Base-by-base conservation (phyloP, 2,113 vertebrate genomes). In the Xenus cinereus region DNA sequence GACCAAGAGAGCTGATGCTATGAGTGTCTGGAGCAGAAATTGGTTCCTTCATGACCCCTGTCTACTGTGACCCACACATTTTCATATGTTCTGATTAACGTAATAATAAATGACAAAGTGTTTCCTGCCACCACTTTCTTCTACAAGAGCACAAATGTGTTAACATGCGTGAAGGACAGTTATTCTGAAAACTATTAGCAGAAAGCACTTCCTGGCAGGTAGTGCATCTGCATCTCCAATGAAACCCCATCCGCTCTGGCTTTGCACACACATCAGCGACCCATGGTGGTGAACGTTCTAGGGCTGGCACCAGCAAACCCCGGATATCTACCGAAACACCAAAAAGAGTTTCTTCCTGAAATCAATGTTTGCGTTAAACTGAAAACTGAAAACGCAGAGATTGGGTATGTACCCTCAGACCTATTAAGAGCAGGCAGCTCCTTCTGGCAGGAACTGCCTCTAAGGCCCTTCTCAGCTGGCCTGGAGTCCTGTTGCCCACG, bases 231-330 rank as follows among this genome's bases (percentile, higher is more conserved):
- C 39, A 46, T 45, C 69, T 60, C 48, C 73, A 89, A 63, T 8
- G 5, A 66, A 80, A 35, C 5, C 2, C 64, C 13, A 7, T 51
- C 79, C 10, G 7, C 80, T 71, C 66, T 23, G n/a, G 75, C 71
- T 86, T 18, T 60, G 59, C 26, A 39, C 41, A 30, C 56, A 14
- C 37, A 12, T 14, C 75, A 32, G 19, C 7, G 45, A 67, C 37
- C 62, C 43, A 6, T 0, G 16, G 51, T 6, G 41, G 51, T 48
- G n/a, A 83, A 28, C 1, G 3, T 51, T 33, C 54, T 0, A 1
- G 39, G 16, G 10, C 22, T 7, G 28, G 63, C 64, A 69, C 17
- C 41, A 39, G 51, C 51, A 39, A 45, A n/a, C 30, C 87, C 28
- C 59, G 74, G 24, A 30, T 12, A 39, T 14, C 82, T 66, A n/a